Evolutionary conservation across 53 echinoderm and acorn worm genomes (phyloP).

Genomic region (Paracentrotus lividus): DNA sequence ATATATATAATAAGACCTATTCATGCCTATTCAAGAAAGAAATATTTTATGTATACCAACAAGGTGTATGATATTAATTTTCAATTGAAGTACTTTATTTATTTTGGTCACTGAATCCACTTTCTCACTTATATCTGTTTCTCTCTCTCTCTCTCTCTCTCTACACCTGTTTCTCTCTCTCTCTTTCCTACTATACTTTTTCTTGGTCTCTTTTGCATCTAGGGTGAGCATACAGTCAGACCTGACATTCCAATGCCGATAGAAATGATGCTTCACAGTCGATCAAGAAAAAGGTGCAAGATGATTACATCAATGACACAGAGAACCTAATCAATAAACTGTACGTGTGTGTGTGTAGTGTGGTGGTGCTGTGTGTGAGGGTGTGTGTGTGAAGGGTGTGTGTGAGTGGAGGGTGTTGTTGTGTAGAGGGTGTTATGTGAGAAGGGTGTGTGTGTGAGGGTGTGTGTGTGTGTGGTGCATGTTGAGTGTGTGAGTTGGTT

Average conservation of each 20-base stretch:
- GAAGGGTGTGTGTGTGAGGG: no score
- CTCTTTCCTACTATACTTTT: neutral
- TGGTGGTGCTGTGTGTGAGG: no score
- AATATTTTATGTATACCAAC: no score
- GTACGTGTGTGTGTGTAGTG: constrained; percentile 50
- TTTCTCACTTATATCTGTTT: neutral
- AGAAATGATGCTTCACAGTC: constrained; percentile 79
- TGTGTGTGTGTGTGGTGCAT: no score
- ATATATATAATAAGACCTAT: no score
- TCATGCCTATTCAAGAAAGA: no score
- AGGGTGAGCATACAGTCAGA: constrained; percentile 22
- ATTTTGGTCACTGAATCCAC: neutral
- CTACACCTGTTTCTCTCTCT: neutral
- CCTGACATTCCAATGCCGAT: constrained; percentile 70
- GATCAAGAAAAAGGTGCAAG: constrained; percentile 74
- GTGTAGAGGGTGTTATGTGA: no score
- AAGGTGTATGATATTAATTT: no score
- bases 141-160: neutral
- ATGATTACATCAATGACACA: constrained; percentile 74
- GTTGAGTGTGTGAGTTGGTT: no score
- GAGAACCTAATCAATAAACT: constrained; percentile 72
- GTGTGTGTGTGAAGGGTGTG: no score
- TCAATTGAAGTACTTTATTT: no score
- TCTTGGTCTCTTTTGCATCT: neutral
- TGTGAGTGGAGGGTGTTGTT: no score